Conservation (phyloP, 2,888 invertebrate genomes). For the Harpalus rubripes region DNA sequence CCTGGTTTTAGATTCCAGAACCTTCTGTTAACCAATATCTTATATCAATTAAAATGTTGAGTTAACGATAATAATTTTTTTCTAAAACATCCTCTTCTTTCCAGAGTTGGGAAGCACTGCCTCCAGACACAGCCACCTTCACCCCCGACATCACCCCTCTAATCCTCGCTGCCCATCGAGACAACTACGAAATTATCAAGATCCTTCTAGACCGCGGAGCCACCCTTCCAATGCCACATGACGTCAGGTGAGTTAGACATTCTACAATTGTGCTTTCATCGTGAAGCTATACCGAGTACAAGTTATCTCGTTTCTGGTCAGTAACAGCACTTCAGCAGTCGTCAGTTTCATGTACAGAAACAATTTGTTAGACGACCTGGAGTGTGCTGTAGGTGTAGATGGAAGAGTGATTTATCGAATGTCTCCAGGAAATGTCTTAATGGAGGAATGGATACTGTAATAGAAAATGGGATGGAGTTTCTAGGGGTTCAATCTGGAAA, state of each 20-base stretch:
- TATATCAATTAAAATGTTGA: too few relatives aligned
- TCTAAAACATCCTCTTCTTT: slow-evolving; percentile 67
- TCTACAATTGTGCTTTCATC: background rate
- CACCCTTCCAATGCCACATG: slow-evolving; percentile 95
- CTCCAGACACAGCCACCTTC: slow-evolving; percentile 95
- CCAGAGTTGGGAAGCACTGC: slow-evolving; percentile 95
- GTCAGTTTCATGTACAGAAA: slow-evolving; percentile 24
- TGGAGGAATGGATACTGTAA: background rate
- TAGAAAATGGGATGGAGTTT: background rate
- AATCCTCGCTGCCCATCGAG: slow-evolving; percentile 97
- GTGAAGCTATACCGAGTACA: background rate
- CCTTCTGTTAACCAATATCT: too few relatives aligned
- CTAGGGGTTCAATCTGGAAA: background rate
- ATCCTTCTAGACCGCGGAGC: slow-evolving; percentile 97
- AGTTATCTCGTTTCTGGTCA: background rate
- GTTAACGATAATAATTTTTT: background rate
- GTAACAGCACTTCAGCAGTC: background rate
- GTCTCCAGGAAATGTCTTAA: slow-evolving; percentile 23
- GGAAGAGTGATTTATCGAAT: slow-evolving; percentile 27
- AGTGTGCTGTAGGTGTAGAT: slow-evolving; percentile 6
- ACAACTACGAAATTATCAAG: slow-evolving; percentile 99
- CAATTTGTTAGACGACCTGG: slow-evolving; percentile 1
- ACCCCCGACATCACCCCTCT: slow-evolving; percentile 98
- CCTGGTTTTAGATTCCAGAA: too few relatives aligned
- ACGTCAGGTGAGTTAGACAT: slow-evolving; percentile 84